Evolutionary conservation across 2,797 vertebrate genomes (phyloP).

Genomic region (Meda fulgida): DNA sequence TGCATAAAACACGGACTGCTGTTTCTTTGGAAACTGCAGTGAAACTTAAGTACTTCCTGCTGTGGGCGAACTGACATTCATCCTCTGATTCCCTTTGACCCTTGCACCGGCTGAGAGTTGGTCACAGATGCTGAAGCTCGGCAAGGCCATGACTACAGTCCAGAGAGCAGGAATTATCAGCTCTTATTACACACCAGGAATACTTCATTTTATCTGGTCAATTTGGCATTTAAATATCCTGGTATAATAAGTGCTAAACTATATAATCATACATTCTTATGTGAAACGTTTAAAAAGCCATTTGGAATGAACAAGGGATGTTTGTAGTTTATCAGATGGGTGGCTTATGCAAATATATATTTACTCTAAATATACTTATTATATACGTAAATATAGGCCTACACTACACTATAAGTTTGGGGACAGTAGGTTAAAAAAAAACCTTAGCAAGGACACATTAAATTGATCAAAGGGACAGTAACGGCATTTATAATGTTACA

Average conservation of each 20-base stretch:
- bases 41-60: slow-evolving; percentile 13
- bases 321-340: too few species aligned
- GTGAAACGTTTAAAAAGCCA: background rate
- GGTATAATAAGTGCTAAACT: background rate
- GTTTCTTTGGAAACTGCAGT: slow-evolving; percentile 11
- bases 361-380: background rate
- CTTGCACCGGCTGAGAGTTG: background rate
- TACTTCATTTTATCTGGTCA: background rate
- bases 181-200: slow-evolving; percentile 6
- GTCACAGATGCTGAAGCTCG: slow-evolving; percentile 14
- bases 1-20: slow-evolving; percentile 17
- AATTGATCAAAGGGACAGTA: background rate
- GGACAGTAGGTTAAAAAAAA: background rate
- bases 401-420: background rate
- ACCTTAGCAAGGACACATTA: too few species aligned
- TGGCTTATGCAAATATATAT: background rate
- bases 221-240: background rate
- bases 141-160: background rate
- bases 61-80: slow-evolving; percentile 16
- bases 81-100: slow-evolving; percentile 34
- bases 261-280: background rate
- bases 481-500: too few species aligned
- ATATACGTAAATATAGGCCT: background rate
- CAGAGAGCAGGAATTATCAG: background rate
- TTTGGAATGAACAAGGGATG: background rate